Evolutionary conservation across 2,888 invertebrate genomes (phyloP).

Genomic region (Lithophane semibrunnea): DNA sequence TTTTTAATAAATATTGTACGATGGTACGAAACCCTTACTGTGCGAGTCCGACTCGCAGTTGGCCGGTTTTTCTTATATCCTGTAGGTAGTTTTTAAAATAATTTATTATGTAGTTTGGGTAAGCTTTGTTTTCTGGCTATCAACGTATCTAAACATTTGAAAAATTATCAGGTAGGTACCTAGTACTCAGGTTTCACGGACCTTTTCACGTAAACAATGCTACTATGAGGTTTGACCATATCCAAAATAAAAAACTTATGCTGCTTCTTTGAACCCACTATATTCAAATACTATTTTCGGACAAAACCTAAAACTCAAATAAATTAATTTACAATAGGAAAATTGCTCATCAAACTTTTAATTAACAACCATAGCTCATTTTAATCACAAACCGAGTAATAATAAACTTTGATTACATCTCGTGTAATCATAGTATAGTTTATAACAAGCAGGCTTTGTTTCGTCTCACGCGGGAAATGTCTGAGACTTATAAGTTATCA

Average conservation of each 20-base stretch:
- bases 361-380: background rate
- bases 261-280: background rate
- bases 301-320: background rate
- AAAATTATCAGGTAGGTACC: too few relatives aligned
- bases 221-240: too few relatives aligned
- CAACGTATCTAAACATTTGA: too few relatives aligned
- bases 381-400: slow-evolving; percentile 37
- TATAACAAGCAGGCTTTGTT: slow-evolving; percentile 45
- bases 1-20: too few relatives aligned
- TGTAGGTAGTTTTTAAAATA: background rate
- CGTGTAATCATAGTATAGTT: slow-evolving; percentile 50
- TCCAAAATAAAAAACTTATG: background rate
- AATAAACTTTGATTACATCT: slow-evolving; percentile 52
- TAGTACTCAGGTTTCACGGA: too few relatives aligned
- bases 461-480: slow-evolving; percentile 11
- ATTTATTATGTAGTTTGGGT: background rate
- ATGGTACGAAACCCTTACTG: too few relatives aligned
- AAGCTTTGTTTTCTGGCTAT: background rate
- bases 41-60: too few relatives aligned
- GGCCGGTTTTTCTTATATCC: background rate
- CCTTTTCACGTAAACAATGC: too few relatives aligned
- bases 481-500: slow-evolving; percentile 25
- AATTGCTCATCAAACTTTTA: background rate
- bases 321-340: background rate
- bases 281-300: background rate